Evolutionary conservation across 2,888 invertebrate species (phyloP).

Genomic region (Leptodirus hochenwartii): DNA sequence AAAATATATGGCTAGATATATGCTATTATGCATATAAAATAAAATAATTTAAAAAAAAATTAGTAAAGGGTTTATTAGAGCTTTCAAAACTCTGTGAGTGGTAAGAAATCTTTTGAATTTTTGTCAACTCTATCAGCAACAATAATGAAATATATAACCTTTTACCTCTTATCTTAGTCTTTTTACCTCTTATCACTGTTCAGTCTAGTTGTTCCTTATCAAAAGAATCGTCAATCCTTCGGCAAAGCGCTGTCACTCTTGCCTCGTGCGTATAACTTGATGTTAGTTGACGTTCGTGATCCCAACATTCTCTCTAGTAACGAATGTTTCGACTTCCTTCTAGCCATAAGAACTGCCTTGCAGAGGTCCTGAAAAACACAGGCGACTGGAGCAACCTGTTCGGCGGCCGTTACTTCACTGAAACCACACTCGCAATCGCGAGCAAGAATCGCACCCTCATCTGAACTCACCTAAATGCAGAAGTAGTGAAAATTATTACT

Average conservation of each 20-base stretch:
- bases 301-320: slow-evolving; percentile 70
- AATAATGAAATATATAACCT: no score
- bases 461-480: slow-evolving; percentile 43
- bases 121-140: no score
- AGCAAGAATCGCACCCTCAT: slow-evolving; percentile 76
- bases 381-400: slow-evolving; percentile 69
- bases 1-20: no score
- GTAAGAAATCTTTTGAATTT: no score
- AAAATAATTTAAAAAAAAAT: no score
- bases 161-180: no score
- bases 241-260: slow-evolving; percentile 80
- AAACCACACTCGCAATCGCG: slow-evolving; percentile 80
- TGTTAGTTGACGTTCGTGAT: slow-evolving; percentile 40
- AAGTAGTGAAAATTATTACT: no score
- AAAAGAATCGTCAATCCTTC: slow-evolving; percentile 49
- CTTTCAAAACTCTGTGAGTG: no score
- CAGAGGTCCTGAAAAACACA: slow-evolving; percentile 72
- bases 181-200: no score
- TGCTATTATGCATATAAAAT: no score
- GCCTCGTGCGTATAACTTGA: slow-evolving; percentile 60
- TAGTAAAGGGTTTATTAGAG: no score
- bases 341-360: slow-evolving; percentile 58
- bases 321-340: slow-evolving; percentile 72
- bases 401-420: slow-evolving; percentile 75
- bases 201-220: no score